Evolutionary conservation across 2,888 invertebrate species (phyloP), one percentile per base, ranked within the genome.

Genomic region (Xylophagus ater): DNA sequence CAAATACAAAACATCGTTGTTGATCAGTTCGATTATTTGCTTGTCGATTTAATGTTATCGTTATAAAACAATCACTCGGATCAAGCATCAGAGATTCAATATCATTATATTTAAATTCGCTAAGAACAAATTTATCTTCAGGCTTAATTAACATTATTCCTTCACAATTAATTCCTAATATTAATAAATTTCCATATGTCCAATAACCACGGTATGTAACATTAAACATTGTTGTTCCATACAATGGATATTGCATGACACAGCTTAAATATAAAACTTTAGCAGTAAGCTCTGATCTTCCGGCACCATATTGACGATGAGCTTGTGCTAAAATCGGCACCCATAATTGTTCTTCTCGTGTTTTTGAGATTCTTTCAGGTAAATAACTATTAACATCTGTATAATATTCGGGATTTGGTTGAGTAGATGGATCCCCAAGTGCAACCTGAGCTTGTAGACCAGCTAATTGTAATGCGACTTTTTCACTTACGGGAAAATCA

Each of bases 211-310:
- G 79, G 61, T 93, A 94, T 1, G 85, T 84, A 43, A 93, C 93
- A 9, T 81, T 81, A 67, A 84, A 89, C 55, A 83, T 72, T 1
- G 87, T 86, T 42, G 87, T 85, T 5, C 89, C 89, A 49, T 87
- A 89, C 2, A 94, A 71, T 0, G 93, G 92, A 62, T 92, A 94
- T 64, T 94, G 93, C 87, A 93, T 93, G 4, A 94, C 93, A 56
- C 92, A 92, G 0, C 90, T 88, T 45, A 94, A 67, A 62, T 94
- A 94, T 47, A 93, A 69, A 15, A 92, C 90, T 67, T 93, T 93
- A 13, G 92, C 88, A 1, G 90, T 88, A 29, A 93, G 66, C 57
- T 92, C 92, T 1, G 85, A 80, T 40, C 92, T 81, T 0, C 89
- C 88, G n/a, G 86, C 81, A 37, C 93, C 93, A 58, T 90, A 93